A percentile compares a stretch with the other conserved stretches of the same genome.
Evolutionary conservation across 2,797 vertebrate genomes (phyloP).

Genomic region (Hoplostethus mediterraneus): DNA sequence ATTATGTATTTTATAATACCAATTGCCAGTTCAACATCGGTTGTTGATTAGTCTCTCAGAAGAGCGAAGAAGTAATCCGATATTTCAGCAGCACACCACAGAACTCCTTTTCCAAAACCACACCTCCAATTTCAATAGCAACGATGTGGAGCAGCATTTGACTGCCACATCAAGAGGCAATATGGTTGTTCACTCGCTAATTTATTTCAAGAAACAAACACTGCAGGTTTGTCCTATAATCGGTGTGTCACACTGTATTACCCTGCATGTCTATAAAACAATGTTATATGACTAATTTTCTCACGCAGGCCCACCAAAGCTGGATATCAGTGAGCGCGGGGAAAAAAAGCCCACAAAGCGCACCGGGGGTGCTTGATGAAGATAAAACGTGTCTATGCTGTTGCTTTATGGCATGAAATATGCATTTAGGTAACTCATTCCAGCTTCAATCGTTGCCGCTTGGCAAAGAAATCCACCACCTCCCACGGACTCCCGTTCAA

Average conservation of each 20-base stretch:
- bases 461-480: constrained; percentile 89
- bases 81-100: neutral
- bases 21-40: neutral
- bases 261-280: no score
- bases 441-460: constrained; percentile 92
- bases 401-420: constrained; percentile 89
- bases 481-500: constrained; percentile 80
- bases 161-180: neutral
- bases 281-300: constrained; percentile 4
- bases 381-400: constrained; percentile 19
- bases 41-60: neutral
- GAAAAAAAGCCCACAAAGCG: no score
- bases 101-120: neutral
- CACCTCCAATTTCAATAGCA: neutral
- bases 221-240: neutral
- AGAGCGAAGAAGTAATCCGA: neutral
- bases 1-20: constrained; percentile 3
- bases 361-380: neutral
- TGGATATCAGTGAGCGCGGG: neutral
- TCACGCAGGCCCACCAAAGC: constrained; percentile 14
- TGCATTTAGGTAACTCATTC: constrained; percentile 91
- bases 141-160: neutral
- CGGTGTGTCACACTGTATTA: neutral
- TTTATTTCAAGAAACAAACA: neutral
- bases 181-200: neutral